Conservation (phyloP, 2,113 vertebrate genomes). For the Scopus umbretta region DNA sequence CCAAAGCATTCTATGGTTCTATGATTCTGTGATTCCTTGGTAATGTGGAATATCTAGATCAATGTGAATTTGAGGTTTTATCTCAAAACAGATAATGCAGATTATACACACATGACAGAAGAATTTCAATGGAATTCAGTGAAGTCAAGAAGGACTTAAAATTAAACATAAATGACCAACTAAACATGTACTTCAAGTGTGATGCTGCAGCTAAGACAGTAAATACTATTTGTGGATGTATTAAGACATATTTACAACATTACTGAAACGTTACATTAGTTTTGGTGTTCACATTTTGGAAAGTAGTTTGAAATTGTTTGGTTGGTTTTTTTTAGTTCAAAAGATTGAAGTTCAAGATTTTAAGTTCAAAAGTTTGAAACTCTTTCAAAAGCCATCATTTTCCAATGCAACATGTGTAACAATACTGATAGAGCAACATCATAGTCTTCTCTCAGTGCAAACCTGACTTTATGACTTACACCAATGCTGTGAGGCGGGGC, state of each 20-base stretch:
- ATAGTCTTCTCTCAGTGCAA: not conserved
- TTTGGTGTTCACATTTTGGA: not conserved
- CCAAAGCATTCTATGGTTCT: too few relatives aligned
- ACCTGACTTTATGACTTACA: not conserved
- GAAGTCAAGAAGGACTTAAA: not conserved
- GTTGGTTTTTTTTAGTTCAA: not conserved
- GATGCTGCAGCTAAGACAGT: not conserved
- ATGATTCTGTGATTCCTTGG: too few relatives aligned
- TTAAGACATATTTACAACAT: not conserved
- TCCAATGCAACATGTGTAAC: not conserved
- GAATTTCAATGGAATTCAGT: not conserved
- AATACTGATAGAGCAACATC: not conserved
- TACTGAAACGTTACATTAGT: not conserved
- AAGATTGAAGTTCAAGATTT: not conserved
- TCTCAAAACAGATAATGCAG: not conserved
- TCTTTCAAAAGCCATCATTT: not conserved
- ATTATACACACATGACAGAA: not conserved
- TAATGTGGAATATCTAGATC: not conserved
- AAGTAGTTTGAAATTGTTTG: not conserved
- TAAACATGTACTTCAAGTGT: not conserved
- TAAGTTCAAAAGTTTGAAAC: not conserved
- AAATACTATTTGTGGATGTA: not conserved
- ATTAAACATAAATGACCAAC: not conserved
- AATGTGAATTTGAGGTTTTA: not conserved
- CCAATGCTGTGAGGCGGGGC: not conserved